Base-by-base conservation (phyloP, 1,140 invertebrate species). In the Medauroidea extradentata region DNA sequence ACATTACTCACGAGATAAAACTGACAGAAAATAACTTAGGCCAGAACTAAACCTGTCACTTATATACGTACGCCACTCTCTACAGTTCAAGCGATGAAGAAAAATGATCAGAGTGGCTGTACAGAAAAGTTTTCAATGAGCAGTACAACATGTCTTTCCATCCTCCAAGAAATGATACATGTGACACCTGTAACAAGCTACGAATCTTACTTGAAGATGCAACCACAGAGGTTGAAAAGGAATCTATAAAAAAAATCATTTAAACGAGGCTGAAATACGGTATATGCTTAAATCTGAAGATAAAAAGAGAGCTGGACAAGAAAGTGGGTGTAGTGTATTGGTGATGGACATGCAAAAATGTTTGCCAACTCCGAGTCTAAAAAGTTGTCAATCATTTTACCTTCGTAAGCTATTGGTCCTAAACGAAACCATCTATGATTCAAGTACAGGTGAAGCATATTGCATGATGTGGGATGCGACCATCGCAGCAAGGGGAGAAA, bases 391-490 rank as follows among this genome's bases (percentile, higher is more conserved):
- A 25, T 18, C 48, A 29, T 59, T 59, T 52, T 59, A n/a, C n/a
- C n/a, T n/a, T n/a, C n/a, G n/a, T n/a, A n/a, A n/a, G 23, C 18
- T 19, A 27, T 52, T 7, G 23, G 52, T 50, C 38, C 29, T 52
- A 25, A 59, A 59, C 42, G 25, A 41, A 16, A 59, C 57, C 24
- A 59, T 59, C 52, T 34, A 41, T 25, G 44, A 59, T 52, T 46
- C 38, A 14, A 53, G 27, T 41, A 9, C 57, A 42, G 16, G 41
- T n/a, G 43, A 59, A 52, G 43, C 25, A 24, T 50, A 52, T 52
- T 52, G 27, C 16, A 29, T 46, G 27, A 59, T 59, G 21, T 59
- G 57, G 57, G 57, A 59, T 59, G 57, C 43, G 25, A 52, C 57
- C 50, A 59, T 51, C 24, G 57, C 34, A 49, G 57, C 25, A 38